A percentile compares a stretch with the other conserved stretches of the same genome.
Conservation (phyloP, 2,113 vertebrate species). For the Lota lota region DNA sequence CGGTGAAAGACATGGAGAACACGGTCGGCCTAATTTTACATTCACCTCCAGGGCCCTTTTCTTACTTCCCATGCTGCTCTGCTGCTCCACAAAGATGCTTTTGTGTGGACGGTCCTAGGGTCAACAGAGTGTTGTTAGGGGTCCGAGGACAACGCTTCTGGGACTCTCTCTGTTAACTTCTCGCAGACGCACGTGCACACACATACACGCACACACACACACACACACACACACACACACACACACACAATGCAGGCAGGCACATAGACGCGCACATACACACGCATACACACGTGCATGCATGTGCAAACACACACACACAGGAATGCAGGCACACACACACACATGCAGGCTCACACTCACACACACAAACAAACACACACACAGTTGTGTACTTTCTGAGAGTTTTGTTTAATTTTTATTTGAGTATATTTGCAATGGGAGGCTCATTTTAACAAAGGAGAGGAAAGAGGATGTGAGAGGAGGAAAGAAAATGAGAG, state of each 20-base stretch:
- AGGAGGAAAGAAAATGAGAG: not conserved
- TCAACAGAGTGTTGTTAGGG: not conserved
- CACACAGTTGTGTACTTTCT: not conserved
- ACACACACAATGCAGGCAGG: not conserved
- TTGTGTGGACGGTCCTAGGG: not conserved
- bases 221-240: constrained; percentile 14
- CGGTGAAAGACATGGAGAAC: not conserved
- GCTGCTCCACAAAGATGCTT: not conserved
- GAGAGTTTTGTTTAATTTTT: not conserved
- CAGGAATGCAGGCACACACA: not conserved
- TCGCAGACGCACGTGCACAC: constrained; percentile 18
- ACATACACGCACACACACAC: not conserved
- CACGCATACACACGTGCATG: not conserved
- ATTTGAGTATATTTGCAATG: too few relatives aligned
- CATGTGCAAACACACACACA: not conserved
- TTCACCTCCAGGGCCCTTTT: not conserved
- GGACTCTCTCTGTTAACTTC: not conserved
- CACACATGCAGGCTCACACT: constrained; percentile 10
- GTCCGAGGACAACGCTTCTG: not conserved
- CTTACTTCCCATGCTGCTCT: not conserved
- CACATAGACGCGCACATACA: not conserved
- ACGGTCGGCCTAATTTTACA: not conserved
- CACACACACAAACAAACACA: constrained; percentile 5
- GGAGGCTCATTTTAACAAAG: not conserved
- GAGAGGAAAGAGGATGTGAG: not conserved